These are phyloP conservation scores for Ischnura elegans DNA, from an alignment of 2,888 invertebrate species.

Conservation along the genomic window DNA sequence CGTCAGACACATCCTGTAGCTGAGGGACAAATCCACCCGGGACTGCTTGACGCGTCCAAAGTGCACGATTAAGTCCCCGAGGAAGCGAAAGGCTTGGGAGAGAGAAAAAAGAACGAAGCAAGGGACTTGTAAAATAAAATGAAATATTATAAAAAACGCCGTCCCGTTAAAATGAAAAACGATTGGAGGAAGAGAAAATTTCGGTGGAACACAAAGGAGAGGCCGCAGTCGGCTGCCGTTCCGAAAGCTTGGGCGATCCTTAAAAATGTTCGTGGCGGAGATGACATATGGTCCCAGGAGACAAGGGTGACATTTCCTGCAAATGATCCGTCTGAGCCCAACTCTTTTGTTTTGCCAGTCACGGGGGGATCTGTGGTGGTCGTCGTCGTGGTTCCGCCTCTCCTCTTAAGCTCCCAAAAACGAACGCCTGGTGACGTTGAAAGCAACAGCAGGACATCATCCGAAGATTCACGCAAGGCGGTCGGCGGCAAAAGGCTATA, in stretches of 20 bases:
- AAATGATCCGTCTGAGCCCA: conserved; percentile 37
- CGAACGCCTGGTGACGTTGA: neutral
- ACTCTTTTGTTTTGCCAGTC: conserved; percentile 60
- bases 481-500: neutral
- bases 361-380: neutral
- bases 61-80: neutral
- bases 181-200: conserved; percentile 6
- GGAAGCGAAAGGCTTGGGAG: neutral
- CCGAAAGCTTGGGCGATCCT: neutral
- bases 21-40: neutral
- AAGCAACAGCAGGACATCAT: too few relatives aligned
- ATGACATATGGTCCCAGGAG: conserved; percentile 57
- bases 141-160: neutral
- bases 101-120: neutral
- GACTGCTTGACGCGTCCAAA: neutral
- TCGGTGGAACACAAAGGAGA: conserved; percentile 39
- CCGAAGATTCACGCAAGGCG: neutral
- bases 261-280: conserved; percentile 50
- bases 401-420: neutral
- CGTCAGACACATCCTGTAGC: neutral
- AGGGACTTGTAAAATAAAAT: neutral
- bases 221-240: neutral
- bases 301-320: conserved; percentile 47
- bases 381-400: neutral
- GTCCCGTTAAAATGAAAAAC: conserved; percentile 24